phyloP scores from a whole-genome alignment of 2,888 invertebrate species.

The Noctua pronuba region DNA sequence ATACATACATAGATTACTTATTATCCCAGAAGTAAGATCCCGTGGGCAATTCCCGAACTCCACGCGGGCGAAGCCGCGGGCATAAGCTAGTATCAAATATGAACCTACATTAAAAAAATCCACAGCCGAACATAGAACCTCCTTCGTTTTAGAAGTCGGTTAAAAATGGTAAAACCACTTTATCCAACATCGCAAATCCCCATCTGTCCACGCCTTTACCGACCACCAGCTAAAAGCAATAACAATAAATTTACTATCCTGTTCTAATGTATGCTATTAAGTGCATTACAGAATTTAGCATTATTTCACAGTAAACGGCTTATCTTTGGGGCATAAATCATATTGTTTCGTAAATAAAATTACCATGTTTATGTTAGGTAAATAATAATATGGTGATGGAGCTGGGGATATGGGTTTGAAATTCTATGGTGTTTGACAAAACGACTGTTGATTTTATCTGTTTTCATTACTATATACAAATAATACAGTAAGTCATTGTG shows the following conservation, averaged over 20 bases:
- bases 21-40: no score
- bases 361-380: slow-evolving; percentile 46
- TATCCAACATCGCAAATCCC: not conserved
- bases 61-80: no score
- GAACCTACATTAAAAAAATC: no score
- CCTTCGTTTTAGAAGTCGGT: no score
- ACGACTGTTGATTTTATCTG: no score
- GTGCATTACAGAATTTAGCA: slow-evolving; percentile 50
- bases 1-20: no score
- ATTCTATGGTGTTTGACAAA: slow-evolving; percentile 11
- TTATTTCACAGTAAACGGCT: slow-evolving; percentile 56
- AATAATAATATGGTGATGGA: slow-evolving; percentile 27
- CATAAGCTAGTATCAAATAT: no score
- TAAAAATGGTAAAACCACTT: not conserved
- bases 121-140: no score
- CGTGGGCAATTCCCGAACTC: no score
- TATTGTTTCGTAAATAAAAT: slow-evolving; percentile 56
- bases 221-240: slow-evolving; percentile 35
- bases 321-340: slow-evolving; percentile 64
- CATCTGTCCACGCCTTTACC: not conserved
- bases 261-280: slow-evolving; percentile 55
- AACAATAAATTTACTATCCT: slow-evolving; percentile 50
- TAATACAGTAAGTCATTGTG: no score
- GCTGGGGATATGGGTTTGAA: slow-evolving; percentile 29
- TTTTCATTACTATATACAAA: no score